Evolutionary conservation across 64 coral and sea anemone species (phyloP), one percentile per base, ranked within the genome.

Genomic region (Montipora cactus): DNA sequence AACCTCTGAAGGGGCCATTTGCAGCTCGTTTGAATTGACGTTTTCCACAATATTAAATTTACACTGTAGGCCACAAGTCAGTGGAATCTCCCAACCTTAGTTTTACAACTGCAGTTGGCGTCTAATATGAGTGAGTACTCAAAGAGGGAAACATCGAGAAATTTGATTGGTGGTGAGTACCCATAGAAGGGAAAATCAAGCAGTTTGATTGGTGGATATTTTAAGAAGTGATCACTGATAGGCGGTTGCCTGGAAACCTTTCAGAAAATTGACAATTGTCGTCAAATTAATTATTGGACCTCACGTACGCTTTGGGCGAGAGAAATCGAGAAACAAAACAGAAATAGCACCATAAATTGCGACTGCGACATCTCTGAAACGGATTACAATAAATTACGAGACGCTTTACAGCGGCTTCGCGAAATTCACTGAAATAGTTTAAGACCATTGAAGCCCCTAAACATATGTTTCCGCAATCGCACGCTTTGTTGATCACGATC

Each of bases 1-100:
- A 13, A 59, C 20, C 53, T 81, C 49, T 14, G 81, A 22, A 7
- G 93, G 93, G 76, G 95, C 83, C 95, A 97, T 96, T 80, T 80
- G 20, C 37, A 44, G 14, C 2, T 61, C 13, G 1, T 46, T 59
- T 64, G 6, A 58, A 7, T 46, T 5, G 8, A 77, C 6, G 73
- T 44, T 20, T 37, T 37, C 28, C 28, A 37, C 28, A 37, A 37
- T 37, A 37, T 37, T 37, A 37, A 37, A 37, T 37, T 37, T 37
- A 37, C 28, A 37, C 28, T 37, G 28, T 37, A 37, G 28, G 28
- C 28, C 28, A 37, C 28, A 37, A 37, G 28, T 37, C 28, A 37
- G 28, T 37, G 28, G 28, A 37, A 37, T 37, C 28, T 37, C 28
- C 1, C 28, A 37, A 37, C 28, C 28, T 37, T 37, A 37, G 1